Base-by-base conservation (phyloP, 2,113 vertebrate species). In the Patagioenas fasciata region DNA sequence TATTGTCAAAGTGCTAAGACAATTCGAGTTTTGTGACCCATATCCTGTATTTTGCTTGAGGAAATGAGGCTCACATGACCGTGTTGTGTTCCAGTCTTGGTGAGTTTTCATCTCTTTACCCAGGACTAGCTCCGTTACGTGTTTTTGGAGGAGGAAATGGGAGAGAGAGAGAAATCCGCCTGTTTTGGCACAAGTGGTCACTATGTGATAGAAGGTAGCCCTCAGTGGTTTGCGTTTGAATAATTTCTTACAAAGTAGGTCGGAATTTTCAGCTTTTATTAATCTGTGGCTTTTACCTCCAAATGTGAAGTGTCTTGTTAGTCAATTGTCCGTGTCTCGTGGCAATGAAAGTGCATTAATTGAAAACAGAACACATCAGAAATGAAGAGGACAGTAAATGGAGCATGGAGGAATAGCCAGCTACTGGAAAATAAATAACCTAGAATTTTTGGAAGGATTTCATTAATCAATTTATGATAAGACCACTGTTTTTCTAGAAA, bases 21-120 rank as follows among this genome's bases (percentile, higher is more conserved):
- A 95, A 64, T 91, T 88, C 88, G 25, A n/a, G 11, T 56, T 86
- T 94, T 94, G 58, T 96, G 92, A 95, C 85, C 92, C 51, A 31
- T 80, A 86, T 95, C 79, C 95, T 90, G 85, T 86, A 47, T 90
- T 94, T 92, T 88, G 72, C 75, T n/a, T 20, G 13, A 86, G 85
- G 88, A 96, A 92, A 70, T 54, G 83, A 83, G 72, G 51, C 71
- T 85, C 79, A 5, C 10, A 40, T 14, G 81, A 44, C 34, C 29
- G 1, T 8, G 71, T 50, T 83, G 24, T 48, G 53, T 84, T 83
- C 69, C 88, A 86, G 75, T 26, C 36, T 53, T 73, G 40, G 34
- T 61, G 8, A 54, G 15, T 85, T 89, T 75, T 89, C 48, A 42
- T 48, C 66, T 66, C 72, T 42, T 67, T 38, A 32, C 23, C 47